Conservation (phyloP, 2,888 invertebrate species). For the Macaria notata region DNA sequence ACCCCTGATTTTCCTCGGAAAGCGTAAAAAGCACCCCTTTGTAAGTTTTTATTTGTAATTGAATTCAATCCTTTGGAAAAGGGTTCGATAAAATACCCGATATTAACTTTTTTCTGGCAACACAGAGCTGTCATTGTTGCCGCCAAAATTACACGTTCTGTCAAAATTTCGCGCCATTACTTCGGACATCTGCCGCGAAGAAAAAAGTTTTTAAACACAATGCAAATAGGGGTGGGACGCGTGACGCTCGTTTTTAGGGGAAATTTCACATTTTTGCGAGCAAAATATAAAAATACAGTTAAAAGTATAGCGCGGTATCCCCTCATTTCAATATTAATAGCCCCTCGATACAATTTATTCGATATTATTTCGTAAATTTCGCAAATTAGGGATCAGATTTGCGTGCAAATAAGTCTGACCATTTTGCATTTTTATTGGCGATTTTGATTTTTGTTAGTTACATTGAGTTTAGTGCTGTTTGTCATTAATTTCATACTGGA, state of each 20-base stretch:
- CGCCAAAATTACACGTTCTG: slow-evolving; percentile 74
- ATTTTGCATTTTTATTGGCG: slow-evolving; percentile 36
- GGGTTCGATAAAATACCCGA: slow-evolving; percentile 73
- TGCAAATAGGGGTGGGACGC: slow-evolving; percentile 75
- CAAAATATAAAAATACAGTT: slow-evolving; percentile 76
- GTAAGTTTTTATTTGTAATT: slow-evolving; percentile 63
- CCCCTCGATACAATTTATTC: slow-evolving; percentile 34
- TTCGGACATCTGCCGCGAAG: slow-evolving; percentile 68
- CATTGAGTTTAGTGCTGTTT: slow-evolving; percentile 41
- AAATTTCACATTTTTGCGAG: slow-evolving; percentile 69
- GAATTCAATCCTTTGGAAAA: slow-evolving; percentile 81
- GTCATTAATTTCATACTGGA: slow-evolving; percentile 24
- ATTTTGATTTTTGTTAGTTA: slow-evolving; percentile 57
- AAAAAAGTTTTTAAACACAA: slow-evolving; percentile 72
- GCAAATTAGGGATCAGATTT: slow-evolving; percentile 36
- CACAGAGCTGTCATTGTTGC: slow-evolving; percentile 63
- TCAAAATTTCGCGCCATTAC: slow-evolving; percentile 81
- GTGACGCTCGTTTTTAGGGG: slow-evolving; percentile 78
- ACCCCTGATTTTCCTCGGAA: slow-evolving; percentile 67
- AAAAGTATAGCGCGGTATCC: slow-evolving; percentile 72
- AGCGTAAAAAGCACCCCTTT: slow-evolving; percentile 70
- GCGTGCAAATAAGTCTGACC: slow-evolving; percentile 41
- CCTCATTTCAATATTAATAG: slow-evolving; percentile 76
- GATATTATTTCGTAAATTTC: slow-evolving; percentile 38
- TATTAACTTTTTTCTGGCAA: slow-evolving; percentile 64